Evolutionary conservation across 2,888 invertebrate species (phyloP).

Genomic region (Aricia artaxerxes): DNA sequence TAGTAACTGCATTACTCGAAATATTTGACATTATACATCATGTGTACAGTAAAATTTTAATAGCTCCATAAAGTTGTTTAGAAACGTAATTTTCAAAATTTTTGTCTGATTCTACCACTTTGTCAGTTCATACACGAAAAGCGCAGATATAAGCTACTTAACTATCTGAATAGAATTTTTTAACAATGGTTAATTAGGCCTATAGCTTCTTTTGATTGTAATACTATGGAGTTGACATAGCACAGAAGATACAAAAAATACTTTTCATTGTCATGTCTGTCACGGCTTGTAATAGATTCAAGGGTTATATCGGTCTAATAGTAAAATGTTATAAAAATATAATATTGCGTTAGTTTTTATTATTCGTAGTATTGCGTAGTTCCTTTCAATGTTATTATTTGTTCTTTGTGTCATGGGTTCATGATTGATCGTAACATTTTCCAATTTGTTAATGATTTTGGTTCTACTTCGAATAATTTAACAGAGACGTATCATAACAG

Average conservation of each 20-base stretch:
- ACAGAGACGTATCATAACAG: constrained; percentile 15
- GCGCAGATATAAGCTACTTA: background rate
- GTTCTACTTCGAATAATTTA: background rate
- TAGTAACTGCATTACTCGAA: background rate
- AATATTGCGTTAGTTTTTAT: background rate
- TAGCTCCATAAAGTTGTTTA: background rate
- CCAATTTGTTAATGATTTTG: constrained; percentile 8
- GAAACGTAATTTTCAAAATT: background rate
- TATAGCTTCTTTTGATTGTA: background rate
- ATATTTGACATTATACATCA: background rate
- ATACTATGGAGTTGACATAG: background rate
- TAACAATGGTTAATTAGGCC: background rate
- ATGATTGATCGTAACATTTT: background rate
- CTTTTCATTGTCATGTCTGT: background rate
- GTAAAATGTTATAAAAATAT: background rate
- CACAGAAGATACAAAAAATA: background rate
- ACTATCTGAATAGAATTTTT: background rate
- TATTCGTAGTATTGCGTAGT: background rate
- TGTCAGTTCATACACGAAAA: background rate
- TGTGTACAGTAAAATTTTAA: background rate
- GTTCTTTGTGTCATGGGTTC: background rate
- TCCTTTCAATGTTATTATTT: background rate
- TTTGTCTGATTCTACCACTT: background rate
- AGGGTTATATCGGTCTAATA: background rate
- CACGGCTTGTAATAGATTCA: background rate